phyloP scores from a whole-genome alignment of 2,113 vertebrate genomes.

The Pluvianellus socialis region DNA sequence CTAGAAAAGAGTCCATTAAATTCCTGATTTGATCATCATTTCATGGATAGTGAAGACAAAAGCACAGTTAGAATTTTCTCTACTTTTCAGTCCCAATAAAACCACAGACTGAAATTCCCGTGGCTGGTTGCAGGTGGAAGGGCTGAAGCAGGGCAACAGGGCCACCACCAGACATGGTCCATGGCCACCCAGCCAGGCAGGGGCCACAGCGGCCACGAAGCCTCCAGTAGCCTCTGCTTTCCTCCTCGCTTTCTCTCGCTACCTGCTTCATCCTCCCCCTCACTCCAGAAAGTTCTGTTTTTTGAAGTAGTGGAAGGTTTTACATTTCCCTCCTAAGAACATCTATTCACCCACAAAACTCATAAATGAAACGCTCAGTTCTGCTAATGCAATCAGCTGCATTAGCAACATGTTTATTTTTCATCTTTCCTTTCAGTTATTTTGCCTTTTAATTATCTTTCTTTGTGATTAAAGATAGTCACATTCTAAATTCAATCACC shows the following conservation, averaged over 20 bases:
- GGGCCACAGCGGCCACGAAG: neutral
- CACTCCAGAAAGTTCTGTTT: neutral
- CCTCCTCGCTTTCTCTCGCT: neutral
- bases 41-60: neutral
- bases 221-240: neutral
- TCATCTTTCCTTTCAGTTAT: neutral
- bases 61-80: neutral
- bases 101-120: neutral
- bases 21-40: neutral
- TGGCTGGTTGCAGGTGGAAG: neutral
- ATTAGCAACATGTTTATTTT: neutral
- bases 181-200: neutral
- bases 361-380: neutral
- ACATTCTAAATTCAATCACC: constrained; percentile 10
- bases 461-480: constrained; percentile 13
- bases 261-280: neutral
- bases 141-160: neutral
- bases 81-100: neutral
- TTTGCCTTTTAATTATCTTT: constrained; percentile 15
- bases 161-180: fast-evolving
- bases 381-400: neutral
- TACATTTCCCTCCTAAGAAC: neutral
- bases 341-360: neutral
- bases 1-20: neutral
- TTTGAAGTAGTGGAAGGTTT: neutral